Percentiles rank a stretch among this genome's conserved stretches.
These are phyloP conservation scores for Tychaedon coryphoeus DNA, from an alignment of 2,113 vertebrate genomes.

Conservation along the genomic window DNA sequence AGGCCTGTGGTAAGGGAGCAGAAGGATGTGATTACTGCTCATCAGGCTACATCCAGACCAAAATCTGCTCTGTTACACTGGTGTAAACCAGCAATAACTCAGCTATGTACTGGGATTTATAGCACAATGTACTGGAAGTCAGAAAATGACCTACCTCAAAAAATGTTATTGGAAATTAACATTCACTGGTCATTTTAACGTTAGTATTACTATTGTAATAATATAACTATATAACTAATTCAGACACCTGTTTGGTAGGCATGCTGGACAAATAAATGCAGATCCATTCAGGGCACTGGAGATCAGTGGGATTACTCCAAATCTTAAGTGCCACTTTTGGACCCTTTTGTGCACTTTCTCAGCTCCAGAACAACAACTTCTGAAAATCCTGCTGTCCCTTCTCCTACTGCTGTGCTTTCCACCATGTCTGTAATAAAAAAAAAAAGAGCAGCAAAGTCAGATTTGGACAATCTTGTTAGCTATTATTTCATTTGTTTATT, in stretches of 20 bases:
- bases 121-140: background rate
- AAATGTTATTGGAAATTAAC: background rate
- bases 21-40: background rate
- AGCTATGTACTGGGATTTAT: background rate
- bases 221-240: background rate
- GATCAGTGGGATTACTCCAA: background rate
- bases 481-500: background rate
- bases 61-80: background rate
- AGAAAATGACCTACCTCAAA: background rate
- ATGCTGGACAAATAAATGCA: background rate
- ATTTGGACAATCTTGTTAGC: background rate
- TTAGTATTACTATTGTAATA: background rate
- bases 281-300: background rate
- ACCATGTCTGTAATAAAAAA: background rate
- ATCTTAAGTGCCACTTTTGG: background rate
- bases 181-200: background rate
- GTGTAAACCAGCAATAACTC: background rate
- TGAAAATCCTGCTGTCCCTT: background rate
- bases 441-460: background rate
- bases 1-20: background rate
- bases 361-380: background rate
- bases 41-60: background rate
- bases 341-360: background rate
- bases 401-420: background rate
- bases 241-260: background rate